Percentiles rank a stretch among this genome's conserved stretches.
Conservation (phyloP, 2,888 invertebrate genomes). For the Thecophora atra region DNA sequence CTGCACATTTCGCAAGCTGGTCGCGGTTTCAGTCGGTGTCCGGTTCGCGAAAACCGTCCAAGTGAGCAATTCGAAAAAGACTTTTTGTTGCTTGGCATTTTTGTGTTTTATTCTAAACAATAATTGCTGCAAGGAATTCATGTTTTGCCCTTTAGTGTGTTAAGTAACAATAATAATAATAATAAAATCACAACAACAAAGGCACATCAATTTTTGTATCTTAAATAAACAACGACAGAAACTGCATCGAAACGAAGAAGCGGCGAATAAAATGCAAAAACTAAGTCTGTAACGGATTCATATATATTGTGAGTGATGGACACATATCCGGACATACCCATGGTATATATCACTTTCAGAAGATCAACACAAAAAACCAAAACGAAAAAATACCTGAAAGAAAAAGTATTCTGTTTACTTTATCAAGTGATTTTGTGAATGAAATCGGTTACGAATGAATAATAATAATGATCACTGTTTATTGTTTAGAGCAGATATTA, state of each 20-base stretch:
- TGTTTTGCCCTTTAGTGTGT: background rate
- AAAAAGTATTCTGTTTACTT: background rate
- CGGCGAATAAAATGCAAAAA: background rate
- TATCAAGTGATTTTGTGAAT: slow-evolving; percentile 1
- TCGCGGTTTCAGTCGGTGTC: slow-evolving; percentile 31
- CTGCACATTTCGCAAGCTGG: slow-evolving; percentile 23
- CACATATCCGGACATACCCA: background rate
- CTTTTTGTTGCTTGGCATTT: background rate
- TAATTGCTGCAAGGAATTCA: background rate
- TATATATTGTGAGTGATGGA: background rate
- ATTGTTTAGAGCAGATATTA: no score
- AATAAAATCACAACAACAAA: no score
- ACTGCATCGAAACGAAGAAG: background rate
- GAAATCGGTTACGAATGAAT: background rate
- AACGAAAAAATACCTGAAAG: background rate
- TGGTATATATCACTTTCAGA: no score
- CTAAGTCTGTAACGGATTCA: background rate
- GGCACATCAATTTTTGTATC: background rate
- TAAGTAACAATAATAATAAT: no score
- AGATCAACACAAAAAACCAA: background rate
- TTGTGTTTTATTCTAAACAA: background rate
- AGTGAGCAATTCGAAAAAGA: slow-evolving; percentile 15
- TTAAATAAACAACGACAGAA: background rate
- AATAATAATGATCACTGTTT: background rate
- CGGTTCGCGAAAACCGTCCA: slow-evolving; percentile 34